phyloP scores from a whole-genome alignment of 92 coral and sea anemone genomes.

The Blastomussa wellsi region DNA sequence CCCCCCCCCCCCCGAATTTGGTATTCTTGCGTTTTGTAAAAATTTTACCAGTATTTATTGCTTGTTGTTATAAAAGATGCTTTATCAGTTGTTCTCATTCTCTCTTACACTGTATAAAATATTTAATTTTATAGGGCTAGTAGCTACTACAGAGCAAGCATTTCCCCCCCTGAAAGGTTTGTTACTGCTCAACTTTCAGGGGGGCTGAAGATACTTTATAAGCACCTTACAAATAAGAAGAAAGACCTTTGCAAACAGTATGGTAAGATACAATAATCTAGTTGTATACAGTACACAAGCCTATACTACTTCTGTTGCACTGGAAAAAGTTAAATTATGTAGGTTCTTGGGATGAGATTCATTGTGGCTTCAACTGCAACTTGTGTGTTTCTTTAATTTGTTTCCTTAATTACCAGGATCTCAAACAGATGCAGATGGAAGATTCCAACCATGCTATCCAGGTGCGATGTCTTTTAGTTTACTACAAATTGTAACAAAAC shows the following conservation, averaged over 20 bases:
- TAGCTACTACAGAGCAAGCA: background rate
- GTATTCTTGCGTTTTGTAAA: too few species aligned
- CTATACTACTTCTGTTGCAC: background rate
- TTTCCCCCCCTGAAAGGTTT: slow-evolving; percentile 69
- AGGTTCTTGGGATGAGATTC: too few species aligned
- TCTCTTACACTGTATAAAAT: too few species aligned
- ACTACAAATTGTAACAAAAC: background rate
- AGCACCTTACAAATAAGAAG: slow-evolving; percentile 22
- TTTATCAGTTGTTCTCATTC: background rate
- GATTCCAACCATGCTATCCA: slow-evolving; percentile 54
- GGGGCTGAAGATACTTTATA: slow-evolving; percentile 65
- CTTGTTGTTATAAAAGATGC: background rate
- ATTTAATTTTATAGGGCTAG: background rate
- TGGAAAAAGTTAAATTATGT: too few species aligned
- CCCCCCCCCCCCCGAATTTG: too few species aligned
- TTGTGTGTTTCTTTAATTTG: background rate
- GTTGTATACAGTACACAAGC: too few species aligned
- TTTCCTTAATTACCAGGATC: slow-evolving; percentile 8
- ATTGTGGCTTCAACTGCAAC: background rate
- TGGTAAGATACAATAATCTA: background rate
- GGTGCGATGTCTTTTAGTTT: slow-evolving; percentile 11
- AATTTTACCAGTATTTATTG: background rate
- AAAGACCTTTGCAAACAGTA: background rate
- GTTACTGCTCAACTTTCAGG: slow-evolving; percentile 63
- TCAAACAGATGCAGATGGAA: slow-evolving; percentile 55